phyloP scores from a whole-genome alignment of 2,113 vertebrate species.

The Crotophaga sulcirostris region DNA sequence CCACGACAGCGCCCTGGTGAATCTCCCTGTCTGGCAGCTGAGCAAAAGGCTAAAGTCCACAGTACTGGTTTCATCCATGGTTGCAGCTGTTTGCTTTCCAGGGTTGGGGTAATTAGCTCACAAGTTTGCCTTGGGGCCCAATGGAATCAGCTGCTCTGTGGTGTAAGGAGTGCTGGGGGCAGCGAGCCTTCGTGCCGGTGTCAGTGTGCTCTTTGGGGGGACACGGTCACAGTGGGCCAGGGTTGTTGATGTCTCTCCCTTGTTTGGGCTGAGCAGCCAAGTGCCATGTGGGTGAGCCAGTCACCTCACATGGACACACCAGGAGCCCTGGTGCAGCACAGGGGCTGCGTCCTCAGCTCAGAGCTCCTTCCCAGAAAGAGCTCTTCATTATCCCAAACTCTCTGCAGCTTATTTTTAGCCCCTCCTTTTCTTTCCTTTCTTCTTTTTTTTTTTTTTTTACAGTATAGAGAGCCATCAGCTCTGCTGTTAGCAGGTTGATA shows the following conservation, averaged over 20 bases:
- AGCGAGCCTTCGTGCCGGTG: neutral
- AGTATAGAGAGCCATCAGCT: neutral
- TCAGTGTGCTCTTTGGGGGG: neutral
- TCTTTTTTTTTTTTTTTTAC: neutral
- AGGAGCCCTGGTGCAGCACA: accelerated
- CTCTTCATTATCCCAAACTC: neutral
- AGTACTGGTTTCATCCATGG: neutral
- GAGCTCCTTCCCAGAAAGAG: neutral
- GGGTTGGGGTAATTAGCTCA: neutral
- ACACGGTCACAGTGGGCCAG: neutral
- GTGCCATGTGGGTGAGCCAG: neutral
- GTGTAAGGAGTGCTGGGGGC: neutral
- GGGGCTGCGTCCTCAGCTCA: neutral
- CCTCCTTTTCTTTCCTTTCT: neutral
- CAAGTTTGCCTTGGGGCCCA: neutral
- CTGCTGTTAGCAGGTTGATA: neutral
- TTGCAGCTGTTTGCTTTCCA: neutral
- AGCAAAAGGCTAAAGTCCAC: neutral
- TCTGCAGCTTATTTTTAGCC: conserved; percentile 16
- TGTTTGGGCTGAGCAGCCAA: neutral
- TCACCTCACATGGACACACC: accelerated
- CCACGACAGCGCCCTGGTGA: neutral
- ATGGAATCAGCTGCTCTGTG: neutral
- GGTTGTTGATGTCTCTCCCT: neutral
- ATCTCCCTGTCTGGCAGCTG: neutral